These are phyloP conservation scores for Natrix natrix DNA, from an alignment of 2,797 vertebrate species.

Conservation along the genomic window DNA sequence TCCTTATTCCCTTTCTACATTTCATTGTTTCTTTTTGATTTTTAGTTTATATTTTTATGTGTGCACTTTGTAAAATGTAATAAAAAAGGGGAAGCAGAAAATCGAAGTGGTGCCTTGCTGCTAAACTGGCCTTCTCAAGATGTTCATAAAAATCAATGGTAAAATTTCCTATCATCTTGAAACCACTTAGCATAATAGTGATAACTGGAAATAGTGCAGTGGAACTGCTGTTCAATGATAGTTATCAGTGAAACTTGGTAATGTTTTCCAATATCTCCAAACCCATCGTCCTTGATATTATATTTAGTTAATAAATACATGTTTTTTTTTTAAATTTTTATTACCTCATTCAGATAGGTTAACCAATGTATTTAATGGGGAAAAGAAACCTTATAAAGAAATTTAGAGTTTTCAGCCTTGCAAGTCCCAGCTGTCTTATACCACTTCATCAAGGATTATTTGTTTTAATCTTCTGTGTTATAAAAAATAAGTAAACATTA, in stretches of 20 bases:
- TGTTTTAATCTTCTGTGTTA: not conserved
- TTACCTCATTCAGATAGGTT: constrained; percentile 19
- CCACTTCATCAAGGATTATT: constrained; percentile 18
- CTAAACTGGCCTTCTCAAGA: not conserved
- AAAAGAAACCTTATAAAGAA: constrained; percentile 11
- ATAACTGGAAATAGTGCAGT: not conserved
- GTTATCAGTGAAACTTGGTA: not conserved
- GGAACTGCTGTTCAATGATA: not conserved
- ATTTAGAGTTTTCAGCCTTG: not conserved
- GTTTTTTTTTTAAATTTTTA: not conserved
- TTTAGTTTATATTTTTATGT: not conserved
- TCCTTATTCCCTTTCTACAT: not conserved
- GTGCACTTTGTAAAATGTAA: not conserved
- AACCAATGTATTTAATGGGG: accelerated
- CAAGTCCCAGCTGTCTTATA: not conserved
- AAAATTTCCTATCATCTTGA: not conserved
- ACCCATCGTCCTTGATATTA: not conserved
- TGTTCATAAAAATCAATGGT: not conserved
- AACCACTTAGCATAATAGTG: not conserved
- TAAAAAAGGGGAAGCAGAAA: not conserved
- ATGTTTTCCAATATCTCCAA: not conserved
- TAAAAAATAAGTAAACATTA: not conserved
- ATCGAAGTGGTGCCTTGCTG: not conserved
- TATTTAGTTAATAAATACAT: not conserved
- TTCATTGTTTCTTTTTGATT: not conserved